Conservation (phyloP, 2,888 invertebrate genomes). For the Cybosia mesomella region DNA sequence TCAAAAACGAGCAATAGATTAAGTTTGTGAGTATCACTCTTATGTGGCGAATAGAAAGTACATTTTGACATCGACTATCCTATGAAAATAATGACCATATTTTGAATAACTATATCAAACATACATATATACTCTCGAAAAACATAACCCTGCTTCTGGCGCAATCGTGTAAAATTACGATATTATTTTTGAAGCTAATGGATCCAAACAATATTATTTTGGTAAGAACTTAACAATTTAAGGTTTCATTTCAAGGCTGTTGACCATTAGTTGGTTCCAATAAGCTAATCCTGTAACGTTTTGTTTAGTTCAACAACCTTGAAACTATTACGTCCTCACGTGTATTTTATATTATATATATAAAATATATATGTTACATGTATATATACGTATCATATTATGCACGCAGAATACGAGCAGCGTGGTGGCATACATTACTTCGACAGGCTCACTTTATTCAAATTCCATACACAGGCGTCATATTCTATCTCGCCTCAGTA, state of each 20-base stretch:
- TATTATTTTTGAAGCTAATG: not conserved
- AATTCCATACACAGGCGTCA: not conserved
- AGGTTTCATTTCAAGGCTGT: slow-evolving; percentile 3
- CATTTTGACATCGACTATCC: not conserved
- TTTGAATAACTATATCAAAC: too few species aligned
- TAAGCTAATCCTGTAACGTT: slow-evolving; percentile 36
- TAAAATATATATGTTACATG: slow-evolving; percentile 29
- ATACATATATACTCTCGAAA: too few species aligned
- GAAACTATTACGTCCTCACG: slow-evolving; percentile 26
- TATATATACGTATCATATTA: not conserved
- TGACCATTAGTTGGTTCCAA: not conserved
- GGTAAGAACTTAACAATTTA: not conserved
- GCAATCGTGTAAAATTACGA: too few species aligned
- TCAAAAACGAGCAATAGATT: not conserved
- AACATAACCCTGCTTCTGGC: too few species aligned
- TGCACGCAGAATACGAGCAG: not conserved
- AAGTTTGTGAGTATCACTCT: too few species aligned
- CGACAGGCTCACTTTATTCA: not conserved
- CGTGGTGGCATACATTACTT: not conserved
- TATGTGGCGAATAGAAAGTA: not conserved
- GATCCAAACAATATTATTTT: not conserved
- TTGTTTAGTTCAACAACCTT: slow-evolving; percentile 30
- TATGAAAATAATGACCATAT: too few species aligned
- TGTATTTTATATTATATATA: slow-evolving; percentile 24
- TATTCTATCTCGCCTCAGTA: not conserved